A percentile compares a stretch with the other conserved stretches of the same genome.
Conservation (phyloP, 2,113 vertebrate species). For the Lanius ludovicianus region DNA sequence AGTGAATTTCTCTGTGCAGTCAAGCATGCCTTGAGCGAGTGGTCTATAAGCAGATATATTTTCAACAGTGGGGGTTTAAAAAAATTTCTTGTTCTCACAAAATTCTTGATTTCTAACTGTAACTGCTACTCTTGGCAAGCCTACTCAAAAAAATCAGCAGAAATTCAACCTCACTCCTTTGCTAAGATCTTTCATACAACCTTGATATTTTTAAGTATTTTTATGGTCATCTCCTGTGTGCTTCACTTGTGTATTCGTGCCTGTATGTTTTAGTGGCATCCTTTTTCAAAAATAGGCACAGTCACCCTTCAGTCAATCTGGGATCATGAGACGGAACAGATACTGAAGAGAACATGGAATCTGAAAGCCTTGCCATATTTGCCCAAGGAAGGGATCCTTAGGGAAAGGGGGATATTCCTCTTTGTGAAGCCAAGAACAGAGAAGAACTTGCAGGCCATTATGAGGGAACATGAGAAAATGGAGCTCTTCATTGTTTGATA, state of each 20-base stretch:
- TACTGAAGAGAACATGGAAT: background rate
- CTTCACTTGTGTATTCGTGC: background rate
- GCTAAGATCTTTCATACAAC: background rate
- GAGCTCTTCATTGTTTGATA: background rate
- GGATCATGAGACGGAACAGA: background rate
- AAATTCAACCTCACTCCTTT: background rate
- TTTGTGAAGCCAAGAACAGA: background rate
- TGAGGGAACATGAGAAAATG: background rate
- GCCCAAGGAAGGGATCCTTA: background rate
- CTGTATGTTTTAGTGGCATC: rapidly evolving
- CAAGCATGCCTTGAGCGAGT: background rate
- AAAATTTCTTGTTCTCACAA: background rate
- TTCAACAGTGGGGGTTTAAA: background rate
- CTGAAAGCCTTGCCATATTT: background rate
- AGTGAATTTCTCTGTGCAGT: background rate
- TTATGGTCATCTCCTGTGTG: background rate
- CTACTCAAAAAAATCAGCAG: background rate
- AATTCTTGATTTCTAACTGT: background rate
- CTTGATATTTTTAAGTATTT: background rate
- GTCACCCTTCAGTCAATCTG: background rate
- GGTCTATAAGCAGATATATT: background rate
- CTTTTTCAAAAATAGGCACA: background rate
- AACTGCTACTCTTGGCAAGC: background rate
- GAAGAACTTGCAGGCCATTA: background rate
- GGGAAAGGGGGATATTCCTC: background rate